Percentiles rank a stretch among this genome's conserved stretches.
These are phyloP conservation scores for Heliothis virescens DNA, from an alignment of 1,140 invertebrate genomes.

Conservation along the genomic window DNA sequence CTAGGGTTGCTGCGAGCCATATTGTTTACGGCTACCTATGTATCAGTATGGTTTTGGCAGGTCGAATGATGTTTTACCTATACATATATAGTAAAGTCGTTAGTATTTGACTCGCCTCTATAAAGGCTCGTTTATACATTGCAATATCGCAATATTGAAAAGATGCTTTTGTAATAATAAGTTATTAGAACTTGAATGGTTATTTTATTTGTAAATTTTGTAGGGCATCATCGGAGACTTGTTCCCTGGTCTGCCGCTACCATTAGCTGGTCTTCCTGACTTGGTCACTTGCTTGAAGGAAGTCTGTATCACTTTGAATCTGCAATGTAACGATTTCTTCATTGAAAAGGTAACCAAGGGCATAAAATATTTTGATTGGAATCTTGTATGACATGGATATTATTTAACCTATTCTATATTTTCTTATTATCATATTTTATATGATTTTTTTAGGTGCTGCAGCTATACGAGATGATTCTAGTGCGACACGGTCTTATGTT, in stretches of 20 bases:
- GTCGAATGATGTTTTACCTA: conserved; percentile 3
- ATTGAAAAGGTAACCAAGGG: conserved; percentile 89
- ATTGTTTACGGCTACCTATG: conserved; percentile 9
- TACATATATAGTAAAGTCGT: background rate
- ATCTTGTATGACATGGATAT: background rate
- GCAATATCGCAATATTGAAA: too few species aligned
- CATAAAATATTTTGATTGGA: background rate
- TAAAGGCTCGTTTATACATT: too few species aligned
- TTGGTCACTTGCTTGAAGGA: conserved; percentile 87
- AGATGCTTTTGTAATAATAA: background rate
- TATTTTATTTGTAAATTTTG: conserved; percentile 59
- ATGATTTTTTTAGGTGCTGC: conserved; percentile 84
- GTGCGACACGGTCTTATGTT: conserved; percentile 96
- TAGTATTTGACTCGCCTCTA: too few species aligned
- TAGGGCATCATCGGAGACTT: conserved; percentile 97
- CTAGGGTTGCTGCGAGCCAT: conserved; percentile 11
- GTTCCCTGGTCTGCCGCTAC: conserved; percentile 94
- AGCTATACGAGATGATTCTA: conserved; percentile 98
- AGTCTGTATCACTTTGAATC: conserved; percentile 91
- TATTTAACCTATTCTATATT: too few species aligned
- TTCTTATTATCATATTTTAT: too few species aligned
- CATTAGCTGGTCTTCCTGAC: conserved; percentile 88
- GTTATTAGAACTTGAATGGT: background rate
- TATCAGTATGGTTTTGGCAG: conserved; percentile 4
- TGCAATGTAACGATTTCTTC: conserved; percentile 94